These are phyloP conservation scores for Cygnus buccinator DNA, from an alignment of 2,113 vertebrate genomes.

Conservation along the genomic window DNA sequence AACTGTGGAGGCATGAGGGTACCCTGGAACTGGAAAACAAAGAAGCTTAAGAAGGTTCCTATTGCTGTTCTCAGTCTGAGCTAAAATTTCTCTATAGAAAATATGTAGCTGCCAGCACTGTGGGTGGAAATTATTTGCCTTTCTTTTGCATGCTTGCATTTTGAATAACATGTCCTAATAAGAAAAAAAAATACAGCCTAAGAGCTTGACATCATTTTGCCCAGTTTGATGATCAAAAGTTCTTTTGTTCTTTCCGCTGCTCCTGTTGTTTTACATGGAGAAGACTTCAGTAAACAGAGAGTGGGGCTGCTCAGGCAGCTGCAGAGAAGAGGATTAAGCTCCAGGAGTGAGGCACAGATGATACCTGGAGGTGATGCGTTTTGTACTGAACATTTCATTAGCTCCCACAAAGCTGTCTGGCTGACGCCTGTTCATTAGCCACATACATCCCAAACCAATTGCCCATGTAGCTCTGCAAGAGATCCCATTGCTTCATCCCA, in stretches of 20 bases:
- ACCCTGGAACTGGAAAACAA: background rate
- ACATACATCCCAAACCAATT: conserved; percentile 28
- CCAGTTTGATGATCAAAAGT: background rate
- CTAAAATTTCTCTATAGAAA: background rate
- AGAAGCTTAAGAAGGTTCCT: background rate
- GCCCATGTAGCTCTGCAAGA: conserved; percentile 39
- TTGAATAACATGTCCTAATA: background rate
- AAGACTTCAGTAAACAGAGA: background rate
- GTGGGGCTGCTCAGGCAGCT: background rate
- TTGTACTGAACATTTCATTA: conserved; percentile 43
- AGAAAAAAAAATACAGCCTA: background rate
- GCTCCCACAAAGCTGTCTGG: background rate
- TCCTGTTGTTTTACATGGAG: background rate
- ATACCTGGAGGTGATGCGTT: conserved; percentile 48
- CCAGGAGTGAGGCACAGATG: background rate
- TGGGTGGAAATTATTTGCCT: background rate
- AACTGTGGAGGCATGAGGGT: background rate
- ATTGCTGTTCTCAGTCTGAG: background rate
- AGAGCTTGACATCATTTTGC: background rate
- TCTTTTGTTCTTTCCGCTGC: conserved; percentile 6
- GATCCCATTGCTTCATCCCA: conserved; percentile 30
- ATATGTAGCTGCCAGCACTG: background rate
- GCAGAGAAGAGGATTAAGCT: conserved; percentile 7
- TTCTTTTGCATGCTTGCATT: background rate
- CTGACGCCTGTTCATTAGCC: conserved; percentile 28